A percentile compares a stretch with the other conserved stretches of the same genome.
phyloP scores from a whole-genome alignment of 2,797 vertebrate species.

The Pangasius sanitwongsei region DNA sequence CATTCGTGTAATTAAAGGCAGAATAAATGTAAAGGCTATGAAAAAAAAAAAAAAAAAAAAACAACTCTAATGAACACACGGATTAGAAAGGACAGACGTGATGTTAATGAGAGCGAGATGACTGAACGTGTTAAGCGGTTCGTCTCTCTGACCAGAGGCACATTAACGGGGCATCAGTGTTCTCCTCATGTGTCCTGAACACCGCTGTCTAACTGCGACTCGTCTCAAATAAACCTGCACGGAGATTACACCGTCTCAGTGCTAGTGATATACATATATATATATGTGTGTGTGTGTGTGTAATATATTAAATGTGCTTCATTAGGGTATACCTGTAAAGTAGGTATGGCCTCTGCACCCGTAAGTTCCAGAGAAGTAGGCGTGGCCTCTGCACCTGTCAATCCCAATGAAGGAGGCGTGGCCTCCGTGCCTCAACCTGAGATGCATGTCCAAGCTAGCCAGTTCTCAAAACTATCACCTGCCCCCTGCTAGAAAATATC shows the following conservation, averaged over 20 bases:
- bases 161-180: not conserved
- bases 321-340: not conserved
- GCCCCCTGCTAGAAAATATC: no score
- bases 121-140: not conserved
- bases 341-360: not conserved
- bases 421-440: not conserved
- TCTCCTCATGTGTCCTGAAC: not conserved
- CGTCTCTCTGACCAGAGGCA: not conserved
- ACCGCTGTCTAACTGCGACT: not conserved
- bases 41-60: not conserved
- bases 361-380: not conserved
- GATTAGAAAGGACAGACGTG: slow-evolving; percentile 7
- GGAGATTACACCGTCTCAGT: not conserved
- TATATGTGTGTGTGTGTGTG: no score
- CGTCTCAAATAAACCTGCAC: not conserved
- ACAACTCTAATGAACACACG: not conserved
- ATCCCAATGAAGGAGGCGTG: not conserved
- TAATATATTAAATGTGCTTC: no score
- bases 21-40: not conserved
- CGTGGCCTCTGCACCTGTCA: not conserved
- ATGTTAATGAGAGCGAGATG: not conserved
- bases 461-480: no score
- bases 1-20: not conserved
- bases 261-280: not conserved
- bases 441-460: no score